Evolutionary conservation across 2,888 invertebrate species (phyloP).

Genomic region (Mystacides longicornis): DNA sequence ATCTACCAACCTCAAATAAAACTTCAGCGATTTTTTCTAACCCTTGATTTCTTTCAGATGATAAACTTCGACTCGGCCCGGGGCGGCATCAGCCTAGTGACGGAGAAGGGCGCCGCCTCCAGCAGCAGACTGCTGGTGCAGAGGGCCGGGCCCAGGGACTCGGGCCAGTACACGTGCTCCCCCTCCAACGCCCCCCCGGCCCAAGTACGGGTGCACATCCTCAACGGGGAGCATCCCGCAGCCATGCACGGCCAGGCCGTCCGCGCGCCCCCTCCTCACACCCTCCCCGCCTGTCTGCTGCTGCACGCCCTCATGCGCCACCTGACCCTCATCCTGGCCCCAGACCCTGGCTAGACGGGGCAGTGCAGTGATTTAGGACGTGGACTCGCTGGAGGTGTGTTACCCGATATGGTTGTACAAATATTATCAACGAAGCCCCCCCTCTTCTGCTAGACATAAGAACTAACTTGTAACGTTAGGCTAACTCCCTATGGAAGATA

Average conservation of each 20-base stretch:
- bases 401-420: not conserved
- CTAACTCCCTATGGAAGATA: no score
- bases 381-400: not conserved
- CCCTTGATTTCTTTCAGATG: slow-evolving; percentile 48
- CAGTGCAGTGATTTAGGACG: not conserved
- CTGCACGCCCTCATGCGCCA: slow-evolving; percentile 14
- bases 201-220: slow-evolving; percentile 73
- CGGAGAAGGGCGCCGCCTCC: slow-evolving; percentile 77
- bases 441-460: not conserved
- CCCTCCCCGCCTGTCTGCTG: slow-evolving; percentile 20
- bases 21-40: no score
- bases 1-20: no score
- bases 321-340: slow-evolving; percentile 2
- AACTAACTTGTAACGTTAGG: not conserved
- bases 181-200: slow-evolving; percentile 78
- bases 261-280: slow-evolving; percentile 17
- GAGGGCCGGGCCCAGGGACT: slow-evolving; percentile 70
- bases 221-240: slow-evolving; percentile 82
- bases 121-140: slow-evolving; percentile 78
- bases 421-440: not conserved
- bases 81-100: slow-evolving; percentile 80
- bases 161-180: slow-evolving; percentile 75
- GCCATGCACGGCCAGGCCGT: slow-evolving; percentile 71
- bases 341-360: not conserved
- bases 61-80: slow-evolving; percentile 88